Base-by-base conservation (phyloP, 2,888 invertebrate genomes). In the Sabatieria punctata region DNA sequence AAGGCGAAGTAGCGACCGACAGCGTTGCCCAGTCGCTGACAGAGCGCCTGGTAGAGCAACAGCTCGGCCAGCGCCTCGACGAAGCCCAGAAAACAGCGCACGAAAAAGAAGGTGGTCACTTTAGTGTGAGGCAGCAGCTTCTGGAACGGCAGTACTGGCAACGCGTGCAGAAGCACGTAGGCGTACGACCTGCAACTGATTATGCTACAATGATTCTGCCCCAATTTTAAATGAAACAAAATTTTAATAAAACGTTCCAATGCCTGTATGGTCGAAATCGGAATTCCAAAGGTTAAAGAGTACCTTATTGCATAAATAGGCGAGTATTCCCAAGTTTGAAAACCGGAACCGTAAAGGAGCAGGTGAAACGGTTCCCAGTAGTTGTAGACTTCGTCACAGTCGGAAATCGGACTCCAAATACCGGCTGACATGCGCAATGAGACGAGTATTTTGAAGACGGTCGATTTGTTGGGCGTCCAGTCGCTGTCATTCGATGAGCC, bases 301-400 rank as follows among this genome's bases (percentile, higher is more conserved):
- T n/a, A 61, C 38, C 97, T 75, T 41, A 99, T 76, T 0, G 89
- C 91, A 68, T 79, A 95, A 50, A 76, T 73, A 0, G 97, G 93
- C 62, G 91, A 89, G 68, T 99, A 99, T 68, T 99, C 97, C 97
- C 97, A 99, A 26, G 97, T 97, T 72, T 99, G 95, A 51, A 95
- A 77, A 4, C 97, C 97, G 63, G 75, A 78, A 8, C 86, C 88
- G 65, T 86, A 89, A 43, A 95, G 77, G 71, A 80, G 61, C 71
- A 73, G 77, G 60, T 81, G 79, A 46, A 76, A 73, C 1, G 97
- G 95, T 68, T 99, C 97, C 95, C 95, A 99, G 68, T 93, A 99
- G 68, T 99, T 99, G 66, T 77, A 99, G 0, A 91, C 91, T 69
- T 99, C 97, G 74, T 99, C 97, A 66, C 97, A 99, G 68, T 99